Evolutionary conservation across 2,888 invertebrate species (phyloP), one percentile per base, ranked within the genome.

Genomic region (Subacronicta megacephala): DNA sequence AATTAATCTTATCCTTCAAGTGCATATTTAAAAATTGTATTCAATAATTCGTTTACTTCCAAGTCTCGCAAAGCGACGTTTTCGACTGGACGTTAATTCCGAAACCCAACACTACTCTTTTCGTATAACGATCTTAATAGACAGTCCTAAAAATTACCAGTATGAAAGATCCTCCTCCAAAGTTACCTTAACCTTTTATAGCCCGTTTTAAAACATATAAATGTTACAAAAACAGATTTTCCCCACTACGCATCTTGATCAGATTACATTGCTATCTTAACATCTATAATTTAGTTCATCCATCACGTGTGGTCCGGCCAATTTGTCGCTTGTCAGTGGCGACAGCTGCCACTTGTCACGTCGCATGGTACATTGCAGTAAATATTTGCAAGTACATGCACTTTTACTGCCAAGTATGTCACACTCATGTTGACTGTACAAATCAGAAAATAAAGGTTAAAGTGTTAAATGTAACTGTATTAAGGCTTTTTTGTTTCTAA

Each of bases 291-390:
- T 68, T 18, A 55, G 50, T 59, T 44, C 47, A 35, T 56, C 12
- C 49, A 46, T 53, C 54, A 52, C 31, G 29, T 46, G 63, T 57
- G 44, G 51, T 52, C 43, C 23, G 41, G 31, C 17, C 50, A 55
- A 77, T 75, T 67, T 69, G 64, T 75, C 56, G 52, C 26, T 26
- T 61, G 72, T 64, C 73, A 70, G 51, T 37, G 61, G 40, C 16
- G 74, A 78, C 81, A 75, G 76, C 62, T 72, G 72, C 72, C 56
- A 78, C 77, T 75, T 76, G 70, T 80, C 76, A 80, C 57, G 78
- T 77, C 68, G 26, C 47, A 65, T 54, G 68, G 66, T 57, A 65
- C 70, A 78, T 75, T 75, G 47, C 55, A 44, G 61, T 63, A 67
- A 58, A 63, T 55, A 59, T 44, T 62, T 58, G 23, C 52, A 42